Conservation (phyloP, 2,113 vertebrate genomes). For the Crypturellus undulatus region DNA sequence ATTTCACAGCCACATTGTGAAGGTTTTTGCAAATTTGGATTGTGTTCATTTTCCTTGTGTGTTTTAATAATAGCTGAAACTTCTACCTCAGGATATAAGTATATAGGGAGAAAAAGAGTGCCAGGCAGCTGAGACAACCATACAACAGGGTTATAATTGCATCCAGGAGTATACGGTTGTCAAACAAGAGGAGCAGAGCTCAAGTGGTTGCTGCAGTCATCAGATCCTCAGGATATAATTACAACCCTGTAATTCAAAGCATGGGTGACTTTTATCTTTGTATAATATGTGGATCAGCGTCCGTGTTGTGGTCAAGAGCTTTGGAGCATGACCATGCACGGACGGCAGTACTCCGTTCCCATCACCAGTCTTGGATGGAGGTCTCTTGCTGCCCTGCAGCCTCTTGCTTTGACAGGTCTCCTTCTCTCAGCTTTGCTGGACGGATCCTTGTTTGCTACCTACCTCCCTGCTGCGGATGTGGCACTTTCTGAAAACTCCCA, state of each 20-base stretch:
- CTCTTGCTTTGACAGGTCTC: background rate
- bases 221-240: background rate
- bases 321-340: background rate
- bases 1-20: background rate
- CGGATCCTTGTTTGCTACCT: background rate
- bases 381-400: background rate
- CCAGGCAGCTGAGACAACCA: background rate
- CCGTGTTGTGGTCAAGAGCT: background rate
- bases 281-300: background rate
- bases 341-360: fast-evolving
- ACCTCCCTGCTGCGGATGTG: background rate
- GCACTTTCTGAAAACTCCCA: background rate
- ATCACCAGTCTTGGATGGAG: background rate
- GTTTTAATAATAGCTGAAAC: slow-evolving; percentile 22
- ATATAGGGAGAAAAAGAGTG: background rate
- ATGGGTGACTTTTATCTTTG: background rate
- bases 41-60: background rate
- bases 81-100: slow-evolving; percentile 50
- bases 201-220: background rate
- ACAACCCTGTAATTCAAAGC: background rate
- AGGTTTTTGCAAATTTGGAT: background rate
- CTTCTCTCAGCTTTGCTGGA: background rate
- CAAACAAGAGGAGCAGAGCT: slow-evolving; percentile 2
- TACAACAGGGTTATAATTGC: background rate
- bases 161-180: background rate